Percentiles rank a stretch among this genome's conserved stretches.
Conservation (phyloP, 2,888 invertebrate genomes). For the Drosophila trichaetosa region DNA sequence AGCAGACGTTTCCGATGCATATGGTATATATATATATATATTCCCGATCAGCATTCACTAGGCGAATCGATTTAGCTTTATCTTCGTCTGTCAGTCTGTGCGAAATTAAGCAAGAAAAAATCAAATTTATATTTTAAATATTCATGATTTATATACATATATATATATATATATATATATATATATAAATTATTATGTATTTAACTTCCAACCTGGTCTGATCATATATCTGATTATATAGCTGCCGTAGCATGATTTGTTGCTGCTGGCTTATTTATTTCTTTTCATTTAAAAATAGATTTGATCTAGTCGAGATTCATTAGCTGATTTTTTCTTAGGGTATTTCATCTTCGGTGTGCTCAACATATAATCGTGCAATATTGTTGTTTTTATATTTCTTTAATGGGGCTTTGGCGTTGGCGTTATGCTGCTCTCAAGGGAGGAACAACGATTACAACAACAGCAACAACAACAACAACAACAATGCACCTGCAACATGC, state of each 20-base stretch:
- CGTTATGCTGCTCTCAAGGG: constrained; percentile 50
- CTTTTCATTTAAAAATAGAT: no score
- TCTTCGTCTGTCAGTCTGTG: no score
- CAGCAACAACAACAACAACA: background rate
- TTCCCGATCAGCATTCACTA: no score
- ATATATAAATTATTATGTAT: background rate
- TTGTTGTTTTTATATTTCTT: background rate
- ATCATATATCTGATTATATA: no score
- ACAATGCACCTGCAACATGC: constrained; percentile 50
- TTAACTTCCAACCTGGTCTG: background rate
- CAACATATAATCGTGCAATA: background rate
- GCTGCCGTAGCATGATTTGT: background rate
- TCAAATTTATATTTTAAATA: no score
- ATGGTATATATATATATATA: background rate
- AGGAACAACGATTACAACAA: constrained; percentile 4
- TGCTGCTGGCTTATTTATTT: no score
- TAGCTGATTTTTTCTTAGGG: background rate
- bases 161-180: background rate
- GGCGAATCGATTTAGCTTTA: no score
- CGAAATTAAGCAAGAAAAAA: no score
- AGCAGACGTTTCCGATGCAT: background rate
- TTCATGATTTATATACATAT: no score
- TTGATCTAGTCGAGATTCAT: no score
- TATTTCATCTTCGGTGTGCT: background rate
- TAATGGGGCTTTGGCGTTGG: constrained; percentile 24